Base-by-base conservation (phyloP, 1,140 invertebrate genomes). In the Caenorhabditis inopinata region DNA sequence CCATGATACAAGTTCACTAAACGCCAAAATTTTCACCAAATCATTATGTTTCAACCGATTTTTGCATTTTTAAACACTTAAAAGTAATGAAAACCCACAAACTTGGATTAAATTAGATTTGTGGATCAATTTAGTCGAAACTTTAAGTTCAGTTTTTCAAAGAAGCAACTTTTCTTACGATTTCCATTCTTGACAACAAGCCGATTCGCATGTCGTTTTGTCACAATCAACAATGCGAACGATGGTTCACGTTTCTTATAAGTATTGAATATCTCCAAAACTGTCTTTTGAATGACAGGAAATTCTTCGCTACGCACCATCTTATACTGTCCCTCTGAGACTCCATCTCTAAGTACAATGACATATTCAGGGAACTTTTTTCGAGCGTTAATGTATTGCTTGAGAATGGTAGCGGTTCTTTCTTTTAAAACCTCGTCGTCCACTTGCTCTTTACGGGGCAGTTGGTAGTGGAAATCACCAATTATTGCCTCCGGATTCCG, bases 381-480 rank as follows among this genome's bases (percentile, higher is more conserved):
- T 0, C 78, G 77, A 25, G 74, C 23, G 5, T 29, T 75, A 7
- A 27, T 18, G 62, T 83, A 80, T 7, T 48, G 9, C 1, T 53
- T 47, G 32, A 81, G 21, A 4, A 82, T 82, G 29, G 25, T 42
- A 11, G 23, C 42, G 14, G 80, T 48, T 23, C 46, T 12, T 4
- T 5, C 1, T 9, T 49, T 49, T 18, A 82, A 68, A 23, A 82
- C 12, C 3, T 16, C 9, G 2, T 74, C 46, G 23, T 74, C 32
- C 5, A 82, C 77, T 23, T 53, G 23, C 21, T 82, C 81, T 9
- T 81, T 25, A 2, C 48, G 27, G 12, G 81, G 46, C 0, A 47
- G 14, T 35, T 82, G 81, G 21, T 82, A 82, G 46, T 51, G 47
- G 76, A 74, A 82, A 27, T 81, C 77, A 5, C 81, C 81, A 29